phyloP scores from a whole-genome alignment of 2,113 vertebrate genomes.

The Syngnathus typhle region DNA sequence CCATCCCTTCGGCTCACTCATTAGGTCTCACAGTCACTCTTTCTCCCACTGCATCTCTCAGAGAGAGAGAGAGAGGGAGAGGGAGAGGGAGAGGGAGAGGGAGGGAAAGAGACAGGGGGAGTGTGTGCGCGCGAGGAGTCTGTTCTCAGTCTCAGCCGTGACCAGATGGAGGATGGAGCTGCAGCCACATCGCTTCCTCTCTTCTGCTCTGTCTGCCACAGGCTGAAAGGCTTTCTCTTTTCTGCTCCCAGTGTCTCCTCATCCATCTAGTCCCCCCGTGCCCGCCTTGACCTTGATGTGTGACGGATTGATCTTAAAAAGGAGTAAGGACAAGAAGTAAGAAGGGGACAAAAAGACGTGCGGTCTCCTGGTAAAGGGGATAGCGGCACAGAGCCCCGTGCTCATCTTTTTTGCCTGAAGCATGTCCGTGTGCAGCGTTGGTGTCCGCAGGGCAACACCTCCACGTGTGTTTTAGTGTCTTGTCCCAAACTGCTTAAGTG shows the following conservation, averaged over 20 bases:
- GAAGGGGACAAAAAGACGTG: constrained; percentile 43
- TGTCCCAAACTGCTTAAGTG: constrained; percentile 26
- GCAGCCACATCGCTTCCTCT: constrained; percentile 61
- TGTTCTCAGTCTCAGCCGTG: constrained; percentile 72
- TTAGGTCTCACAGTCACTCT: constrained; percentile 51
- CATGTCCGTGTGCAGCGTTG: constrained; percentile 39
- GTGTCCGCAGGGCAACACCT: constrained; percentile 39
- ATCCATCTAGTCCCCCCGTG: constrained; percentile 44
- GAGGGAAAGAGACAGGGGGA: constrained; percentile 20
- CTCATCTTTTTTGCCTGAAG: constrained; percentile 25
- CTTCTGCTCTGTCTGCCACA: constrained; percentile 55
- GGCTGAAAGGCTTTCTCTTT: constrained; percentile 61
- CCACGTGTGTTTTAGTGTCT: constrained; percentile 49
- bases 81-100: constrained; percentile 21
- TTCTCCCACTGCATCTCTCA: constrained; percentile 70
- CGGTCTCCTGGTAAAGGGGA: constrained; percentile 35
- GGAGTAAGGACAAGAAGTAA: constrained; percentile 44
- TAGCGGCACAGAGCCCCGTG: constrained; percentile 30
- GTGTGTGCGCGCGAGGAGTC: constrained; percentile 58
- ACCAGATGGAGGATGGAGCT: constrained; percentile 71
- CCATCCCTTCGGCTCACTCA: constrained; percentile 49
- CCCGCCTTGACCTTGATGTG: constrained; percentile 45
- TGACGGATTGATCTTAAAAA: constrained; percentile 49
- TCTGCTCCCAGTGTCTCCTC: constrained; percentile 43
- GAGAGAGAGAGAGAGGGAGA: constrained; percentile 57